Evolutionary conservation across 2,113 vertebrate species (phyloP).

Genomic region (Lota lota): DNA sequence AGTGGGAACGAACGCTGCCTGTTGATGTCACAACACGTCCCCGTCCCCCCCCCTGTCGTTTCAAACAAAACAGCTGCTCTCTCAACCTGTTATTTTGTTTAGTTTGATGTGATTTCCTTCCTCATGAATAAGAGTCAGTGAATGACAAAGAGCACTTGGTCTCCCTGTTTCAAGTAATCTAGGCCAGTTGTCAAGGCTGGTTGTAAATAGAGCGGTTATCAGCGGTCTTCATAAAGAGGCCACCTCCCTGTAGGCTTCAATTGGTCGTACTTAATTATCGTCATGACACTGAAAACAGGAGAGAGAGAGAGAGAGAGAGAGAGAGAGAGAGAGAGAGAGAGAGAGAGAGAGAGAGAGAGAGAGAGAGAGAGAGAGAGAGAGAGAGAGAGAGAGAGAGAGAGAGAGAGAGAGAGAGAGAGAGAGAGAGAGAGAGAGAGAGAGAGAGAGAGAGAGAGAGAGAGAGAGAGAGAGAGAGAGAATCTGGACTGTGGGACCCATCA

Average conservation of each 20-base stretch:
- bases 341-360: too few species aligned
- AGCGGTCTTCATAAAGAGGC: conserved; percentile 59
- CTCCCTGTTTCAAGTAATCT: conserved; percentile 58
- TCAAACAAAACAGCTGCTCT: conserved; percentile 20
- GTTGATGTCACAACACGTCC: conserved; percentile 7
- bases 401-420: too few species aligned
- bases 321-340: too few species aligned
- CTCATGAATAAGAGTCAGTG: conserved; percentile 1
- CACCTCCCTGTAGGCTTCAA: conserved; percentile 56
- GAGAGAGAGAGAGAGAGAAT: too few species aligned
- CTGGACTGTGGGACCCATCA: conserved; percentile 13
- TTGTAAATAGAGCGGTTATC: conserved; percentile 60
- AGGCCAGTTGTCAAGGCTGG: conserved; percentile 53
- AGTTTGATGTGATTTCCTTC: not conserved
- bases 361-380: too few species aligned
- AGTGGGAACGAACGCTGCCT: conserved; percentile 26
- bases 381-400: too few species aligned
- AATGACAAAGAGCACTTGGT: conserved; percentile 39
- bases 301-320: too few species aligned
- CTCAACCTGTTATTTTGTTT: conserved; percentile 34
- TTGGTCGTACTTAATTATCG: conserved; percentile 65
- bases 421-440: too few species aligned
- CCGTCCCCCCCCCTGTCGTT: conserved; percentile 10
- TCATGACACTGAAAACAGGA: conserved; percentile 41
- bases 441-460: too few species aligned